phyloP scores from a whole-genome alignment of 2,113 vertebrate species.

The Hipposideros armiger region DNA sequence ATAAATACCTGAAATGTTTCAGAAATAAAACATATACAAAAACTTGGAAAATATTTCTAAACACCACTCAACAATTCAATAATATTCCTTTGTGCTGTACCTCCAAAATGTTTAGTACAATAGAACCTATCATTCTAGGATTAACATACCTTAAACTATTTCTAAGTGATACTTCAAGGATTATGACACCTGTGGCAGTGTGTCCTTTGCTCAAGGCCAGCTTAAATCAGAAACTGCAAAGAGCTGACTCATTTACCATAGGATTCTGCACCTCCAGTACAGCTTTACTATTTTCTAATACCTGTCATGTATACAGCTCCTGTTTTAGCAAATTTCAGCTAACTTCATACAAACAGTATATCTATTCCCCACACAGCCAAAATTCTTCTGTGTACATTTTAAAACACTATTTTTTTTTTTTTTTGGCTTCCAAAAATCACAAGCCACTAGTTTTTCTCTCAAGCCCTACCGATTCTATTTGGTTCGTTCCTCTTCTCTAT shows the following conservation, averaged over 20 bases:
- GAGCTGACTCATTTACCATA: conserved; percentile 17
- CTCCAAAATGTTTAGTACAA: neutral
- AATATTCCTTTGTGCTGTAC: conserved; percentile 35
- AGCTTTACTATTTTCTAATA: conserved; percentile 39
- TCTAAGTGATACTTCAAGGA: neutral
- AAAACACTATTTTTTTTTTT: neutral
- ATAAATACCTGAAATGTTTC: conserved; percentile 93
- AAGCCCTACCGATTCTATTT: neutral
- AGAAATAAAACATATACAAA: conserved; percentile 58
- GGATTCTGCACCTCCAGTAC: neutral
- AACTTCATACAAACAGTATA: neutral
- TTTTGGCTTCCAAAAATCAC: neutral
- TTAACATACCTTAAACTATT: conserved; percentile 47
- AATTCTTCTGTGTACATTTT: neutral
- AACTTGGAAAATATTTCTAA: conserved; percentile 19
- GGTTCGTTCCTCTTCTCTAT: neutral
- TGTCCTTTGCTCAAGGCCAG: conserved; percentile 5
- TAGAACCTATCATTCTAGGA: conserved; percentile 2
- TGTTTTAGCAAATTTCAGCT: neutral
- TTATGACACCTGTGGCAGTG: neutral
- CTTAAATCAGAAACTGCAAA: conserved; percentile 22
- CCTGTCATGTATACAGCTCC: neutral
- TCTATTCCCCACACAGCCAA: neutral
- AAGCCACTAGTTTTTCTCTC: conserved; percentile 17
- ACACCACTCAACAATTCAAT: neutral